Percentiles rank a stretch among this genome's conserved stretches.
phyloP scores from a whole-genome alignment of 2,797 vertebrate genomes.

The Bucorvus abyssinicus region DNA sequence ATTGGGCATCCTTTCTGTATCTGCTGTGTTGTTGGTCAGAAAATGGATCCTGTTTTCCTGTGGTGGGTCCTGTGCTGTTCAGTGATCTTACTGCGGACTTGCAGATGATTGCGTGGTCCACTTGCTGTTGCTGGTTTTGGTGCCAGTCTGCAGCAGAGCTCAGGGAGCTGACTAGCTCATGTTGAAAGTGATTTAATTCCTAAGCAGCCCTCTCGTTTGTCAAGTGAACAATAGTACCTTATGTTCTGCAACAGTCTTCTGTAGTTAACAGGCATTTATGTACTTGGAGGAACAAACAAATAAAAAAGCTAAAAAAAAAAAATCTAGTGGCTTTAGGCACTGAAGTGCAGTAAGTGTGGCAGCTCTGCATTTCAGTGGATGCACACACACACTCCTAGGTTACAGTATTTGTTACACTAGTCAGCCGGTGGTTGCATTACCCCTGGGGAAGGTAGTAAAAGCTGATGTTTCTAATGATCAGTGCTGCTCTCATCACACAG shows the following conservation, averaged over 20 bases:
- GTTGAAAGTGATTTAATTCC: neutral
- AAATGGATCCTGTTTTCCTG: neutral
- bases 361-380: neutral
- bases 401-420: rapidly evolving
- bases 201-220: neutral
- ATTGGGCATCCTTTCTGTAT: neutral
- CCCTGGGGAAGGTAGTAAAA: neutral
- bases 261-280: neutral
- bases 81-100: neutral
- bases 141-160: neutral
- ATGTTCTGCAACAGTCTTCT: neutral
- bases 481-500: neutral
- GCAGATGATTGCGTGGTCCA: neutral
- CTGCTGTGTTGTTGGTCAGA: too few species aligned
- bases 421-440: neutral
- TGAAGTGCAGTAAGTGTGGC: too few species aligned
- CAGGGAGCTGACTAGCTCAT: neutral
- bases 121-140: neutral
- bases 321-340: neutral
- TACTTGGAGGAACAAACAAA: neutral
- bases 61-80: neutral
- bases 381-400: rapidly evolving
- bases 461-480: neutral
- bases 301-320: too few species aligned
- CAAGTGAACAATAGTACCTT: neutral